A percentile compares a stretch with the other conserved stretches of the same genome.
phyloP scores from a whole-genome alignment of 2,113 vertebrate genomes.

The Crotophaga sulcirostris region DNA sequence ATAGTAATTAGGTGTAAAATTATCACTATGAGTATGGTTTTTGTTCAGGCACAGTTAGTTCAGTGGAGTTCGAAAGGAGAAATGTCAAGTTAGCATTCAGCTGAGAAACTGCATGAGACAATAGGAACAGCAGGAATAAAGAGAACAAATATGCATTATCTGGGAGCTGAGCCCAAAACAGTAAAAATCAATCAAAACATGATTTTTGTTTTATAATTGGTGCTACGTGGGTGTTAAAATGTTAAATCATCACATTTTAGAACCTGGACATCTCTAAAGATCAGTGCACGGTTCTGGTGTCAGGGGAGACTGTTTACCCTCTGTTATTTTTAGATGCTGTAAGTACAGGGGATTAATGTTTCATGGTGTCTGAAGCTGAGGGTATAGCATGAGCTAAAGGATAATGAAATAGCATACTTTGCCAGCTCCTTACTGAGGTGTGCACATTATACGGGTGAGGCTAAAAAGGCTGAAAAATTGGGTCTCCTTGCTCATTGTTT shows the following conservation, averaged over 20 bases:
- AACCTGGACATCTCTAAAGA: neutral
- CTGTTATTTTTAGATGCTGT: neutral
- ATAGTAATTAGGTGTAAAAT: neutral
- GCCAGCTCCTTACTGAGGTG: neutral
- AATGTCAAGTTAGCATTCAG: neutral
- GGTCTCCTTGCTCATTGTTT: neutral
- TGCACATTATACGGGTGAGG: neutral
- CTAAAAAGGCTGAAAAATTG: neutral
- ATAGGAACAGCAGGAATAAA: neutral
- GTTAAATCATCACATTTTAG: neutral
- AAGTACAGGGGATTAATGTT: slow-evolving; percentile 2
- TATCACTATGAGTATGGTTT: neutral
- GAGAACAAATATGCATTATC: neutral
- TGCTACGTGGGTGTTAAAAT: neutral
- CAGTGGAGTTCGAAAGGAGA: neutral
- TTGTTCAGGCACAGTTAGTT: neutral
- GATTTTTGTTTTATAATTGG: neutral
- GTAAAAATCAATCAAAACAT: neutral
- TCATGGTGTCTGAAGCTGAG: neutral
- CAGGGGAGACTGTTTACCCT: neutral
- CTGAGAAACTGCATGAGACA: neutral
- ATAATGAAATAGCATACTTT: neutral
- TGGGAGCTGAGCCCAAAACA: neutral
- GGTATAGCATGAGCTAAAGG: neutral
- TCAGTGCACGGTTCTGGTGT: neutral